Percentiles rank a stretch among this genome's conserved stretches.
phyloP scores from a whole-genome alignment of 2,113 vertebrate genomes.

The Myotis lucifugus region DNA sequence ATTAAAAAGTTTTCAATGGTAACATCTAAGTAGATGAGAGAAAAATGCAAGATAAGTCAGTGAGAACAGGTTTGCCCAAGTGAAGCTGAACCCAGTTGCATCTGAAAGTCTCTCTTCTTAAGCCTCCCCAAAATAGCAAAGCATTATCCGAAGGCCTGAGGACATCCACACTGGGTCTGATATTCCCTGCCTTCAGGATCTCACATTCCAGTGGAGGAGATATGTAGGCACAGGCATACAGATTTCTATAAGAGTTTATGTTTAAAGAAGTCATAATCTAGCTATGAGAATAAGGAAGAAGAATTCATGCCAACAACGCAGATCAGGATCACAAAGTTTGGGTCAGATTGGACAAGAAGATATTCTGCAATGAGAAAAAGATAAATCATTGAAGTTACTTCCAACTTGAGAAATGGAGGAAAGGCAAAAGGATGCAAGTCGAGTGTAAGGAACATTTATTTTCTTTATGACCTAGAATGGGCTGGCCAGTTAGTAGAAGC shows the following conservation, averaged over 20 bases:
- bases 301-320: background rate
- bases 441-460: background rate
- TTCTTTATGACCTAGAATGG: background rate
- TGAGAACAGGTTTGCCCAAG: background rate
- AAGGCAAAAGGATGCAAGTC: background rate
- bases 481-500: background rate
- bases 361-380: background rate
- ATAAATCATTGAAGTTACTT: background rate
- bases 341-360: background rate
- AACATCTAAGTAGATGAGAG: background rate
- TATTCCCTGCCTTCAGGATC: background rate
- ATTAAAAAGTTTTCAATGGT: background rate
- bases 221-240: background rate
- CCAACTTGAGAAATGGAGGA: background rate
- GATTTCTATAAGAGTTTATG: constrained; percentile 18
- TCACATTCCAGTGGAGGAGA: background rate
- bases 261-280: background rate
- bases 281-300: background rate
- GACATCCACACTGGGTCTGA: background rate
- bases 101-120: background rate
- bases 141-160: background rate
- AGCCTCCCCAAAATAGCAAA: background rate
- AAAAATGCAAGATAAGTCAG: background rate
- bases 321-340: background rate
- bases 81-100: background rate